Conservation (phyloP, 1,140 invertebrate genomes). For the Pogonognathellus flavescens region DNA sequence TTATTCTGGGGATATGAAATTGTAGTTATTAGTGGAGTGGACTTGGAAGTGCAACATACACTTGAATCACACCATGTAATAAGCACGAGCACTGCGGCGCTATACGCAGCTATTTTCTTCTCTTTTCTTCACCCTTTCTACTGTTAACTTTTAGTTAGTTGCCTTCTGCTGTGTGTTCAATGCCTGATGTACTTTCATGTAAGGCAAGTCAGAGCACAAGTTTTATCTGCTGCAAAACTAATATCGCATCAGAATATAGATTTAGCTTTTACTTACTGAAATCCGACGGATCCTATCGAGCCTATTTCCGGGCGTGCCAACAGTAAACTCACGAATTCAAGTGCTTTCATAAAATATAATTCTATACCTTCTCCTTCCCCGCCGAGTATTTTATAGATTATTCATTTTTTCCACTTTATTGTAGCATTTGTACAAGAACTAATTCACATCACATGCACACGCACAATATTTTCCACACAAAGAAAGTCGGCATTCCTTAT, state of each 20-base stretch:
- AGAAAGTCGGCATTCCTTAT: no score
- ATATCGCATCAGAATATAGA: no score
- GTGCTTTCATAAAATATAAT: constrained; percentile 19
- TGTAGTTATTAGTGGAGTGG: no score
- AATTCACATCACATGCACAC: constrained; percentile 28
- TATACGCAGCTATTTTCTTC: no score
- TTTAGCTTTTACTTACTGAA: not conserved
- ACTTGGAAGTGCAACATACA: no score
- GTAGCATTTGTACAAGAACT: constrained; percentile 36
- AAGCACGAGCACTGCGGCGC: no score
- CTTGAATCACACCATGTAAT: no score
- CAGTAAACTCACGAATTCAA: constrained; percentile 24
- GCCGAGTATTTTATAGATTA: constrained; percentile 15
- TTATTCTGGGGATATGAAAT: no score
- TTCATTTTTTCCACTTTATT: constrained; percentile 14
- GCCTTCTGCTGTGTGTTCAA: not conserved
- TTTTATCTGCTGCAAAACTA: no score
- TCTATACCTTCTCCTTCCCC: not conserved
- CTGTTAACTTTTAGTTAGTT: not conserved
- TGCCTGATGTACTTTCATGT: not conserved
- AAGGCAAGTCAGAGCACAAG: no score
- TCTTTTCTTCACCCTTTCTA: no score
- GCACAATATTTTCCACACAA: no score
- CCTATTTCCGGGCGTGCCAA: constrained; percentile 37
- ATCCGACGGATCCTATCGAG: constrained; percentile 19